These are phyloP conservation scores for Premnoplex brunnescens DNA, from an alignment of 2,797 vertebrate genomes.

Conservation along the genomic window DNA sequence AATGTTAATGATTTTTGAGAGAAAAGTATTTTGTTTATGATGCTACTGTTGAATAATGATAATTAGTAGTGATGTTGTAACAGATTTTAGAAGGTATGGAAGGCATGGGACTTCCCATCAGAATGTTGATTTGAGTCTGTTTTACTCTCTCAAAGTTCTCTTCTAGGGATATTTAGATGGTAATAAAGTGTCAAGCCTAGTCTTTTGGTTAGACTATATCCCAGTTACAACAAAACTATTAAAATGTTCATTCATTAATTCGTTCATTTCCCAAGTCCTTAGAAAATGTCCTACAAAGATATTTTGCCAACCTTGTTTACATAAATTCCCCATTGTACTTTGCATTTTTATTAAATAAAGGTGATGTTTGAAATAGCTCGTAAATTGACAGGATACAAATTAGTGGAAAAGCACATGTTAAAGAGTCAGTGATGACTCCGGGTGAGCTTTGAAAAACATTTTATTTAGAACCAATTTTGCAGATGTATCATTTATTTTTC, in stretches of 20 bases:
- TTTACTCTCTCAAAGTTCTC: not conserved
- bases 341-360: constrained; percentile 62
- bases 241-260: constrained; percentile 1
- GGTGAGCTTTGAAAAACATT: constrained; percentile 48
- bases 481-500: constrained; percentile 28
- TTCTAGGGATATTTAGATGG: not conserved
- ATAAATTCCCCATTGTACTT: constrained; percentile 53
- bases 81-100: not conserved
- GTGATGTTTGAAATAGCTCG: constrained; percentile 48
- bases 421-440: constrained; percentile 23
- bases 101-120: not conserved
- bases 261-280: constrained; percentile 15
- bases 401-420: constrained; percentile 26
- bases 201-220: not conserved
- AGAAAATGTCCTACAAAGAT: constrained; percentile 22
- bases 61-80: not conserved
- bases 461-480: constrained; percentile 31
- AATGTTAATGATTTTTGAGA: not conserved
- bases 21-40: constrained; percentile 10
- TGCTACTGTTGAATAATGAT: not conserved
- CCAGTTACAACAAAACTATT: not conserved
- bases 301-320: constrained; percentile 47
- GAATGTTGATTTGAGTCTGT: not conserved
- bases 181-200: not conserved
- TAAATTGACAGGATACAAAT: constrained; percentile 61